Evolutionary conservation across 2,113 vertebrate genomes (phyloP).

Genomic region (Ia io): DNA sequence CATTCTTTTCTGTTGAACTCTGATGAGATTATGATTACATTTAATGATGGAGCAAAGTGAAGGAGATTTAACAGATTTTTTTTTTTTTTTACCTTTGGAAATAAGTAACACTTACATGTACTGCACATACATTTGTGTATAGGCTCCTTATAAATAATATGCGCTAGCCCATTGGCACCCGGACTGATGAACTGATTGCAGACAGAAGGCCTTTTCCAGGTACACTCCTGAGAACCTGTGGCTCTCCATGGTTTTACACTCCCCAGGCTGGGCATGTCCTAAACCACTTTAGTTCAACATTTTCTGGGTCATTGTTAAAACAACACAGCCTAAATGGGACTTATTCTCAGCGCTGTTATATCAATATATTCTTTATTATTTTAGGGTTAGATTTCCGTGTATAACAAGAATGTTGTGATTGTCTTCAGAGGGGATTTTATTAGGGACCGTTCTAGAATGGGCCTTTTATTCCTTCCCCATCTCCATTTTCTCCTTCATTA

Average conservation of each 20-base stretch:
- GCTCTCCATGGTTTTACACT: slow-evolving; percentile 29
- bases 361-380: slow-evolving; percentile 73
- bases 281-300: slow-evolving; percentile 19
- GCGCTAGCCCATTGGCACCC: background rate
- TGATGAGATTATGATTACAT: background rate
- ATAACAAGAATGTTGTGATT: slow-evolving; percentile 58
- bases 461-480: slow-evolving; percentile 48
- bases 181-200: background rate
- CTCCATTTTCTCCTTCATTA: slow-evolving; percentile 82
- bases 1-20: background rate
- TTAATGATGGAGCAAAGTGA: background rate
- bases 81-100: background rate
- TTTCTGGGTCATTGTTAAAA: slow-evolving; percentile 65
- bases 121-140: background rate
- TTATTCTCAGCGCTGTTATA: slow-evolving; percentile 55
- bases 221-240: background rate
- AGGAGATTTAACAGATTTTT: background rate
- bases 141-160: background rate
- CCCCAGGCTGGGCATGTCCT: slow-evolving; percentile 11
- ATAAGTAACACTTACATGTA: background rate
- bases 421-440: slow-evolving; percentile 54
- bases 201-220: background rate
- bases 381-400: slow-evolving; percentile 63
- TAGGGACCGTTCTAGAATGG: slow-evolving; percentile 11
- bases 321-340: slow-evolving; percentile 66